Percentiles rank a stretch among this genome's conserved stretches.
phyloP scores from a whole-genome alignment of 2,888 invertebrate species.

The Torymus tubicola region DNA sequence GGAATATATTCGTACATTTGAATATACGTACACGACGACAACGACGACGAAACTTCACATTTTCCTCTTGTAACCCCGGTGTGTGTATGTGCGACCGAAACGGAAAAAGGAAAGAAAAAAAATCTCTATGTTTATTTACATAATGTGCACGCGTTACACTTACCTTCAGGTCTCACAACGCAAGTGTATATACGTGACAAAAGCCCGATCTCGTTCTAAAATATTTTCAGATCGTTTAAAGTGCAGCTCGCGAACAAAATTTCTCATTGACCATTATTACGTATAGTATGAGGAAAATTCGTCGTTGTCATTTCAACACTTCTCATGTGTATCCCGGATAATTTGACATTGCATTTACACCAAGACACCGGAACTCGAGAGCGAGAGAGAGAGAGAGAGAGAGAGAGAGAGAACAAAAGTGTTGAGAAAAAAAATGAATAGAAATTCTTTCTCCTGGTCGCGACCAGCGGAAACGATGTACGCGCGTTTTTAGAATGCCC shows the following conservation, averaged over 20 bases:
- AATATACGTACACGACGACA: not conserved
- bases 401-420: not conserved
- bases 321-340: not conserved
- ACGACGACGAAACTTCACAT: too few relatives aligned
- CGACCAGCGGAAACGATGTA: not conserved
- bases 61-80: too few relatives aligned
- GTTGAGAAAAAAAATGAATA: not conserved
- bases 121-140: not conserved
- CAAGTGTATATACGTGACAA: constrained; percentile 17
- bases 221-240: constrained; percentile 8
- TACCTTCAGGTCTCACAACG: too few relatives aligned
- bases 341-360: constrained; percentile 24
- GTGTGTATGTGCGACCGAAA: too few relatives aligned
- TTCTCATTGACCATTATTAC: too few relatives aligned
- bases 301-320: too few relatives aligned
- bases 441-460: not conserved
- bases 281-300: too few relatives aligned
- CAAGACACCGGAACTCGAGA: too few relatives aligned
- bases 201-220: not conserved
- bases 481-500: not conserved
- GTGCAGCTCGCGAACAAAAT: too few relatives aligned
- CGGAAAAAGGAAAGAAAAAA: not conserved
- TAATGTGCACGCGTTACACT: not conserved
- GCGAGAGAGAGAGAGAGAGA: not conserved
- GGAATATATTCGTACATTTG: constrained; percentile 6